Evolutionary conservation across 2,888 invertebrate species (phyloP), one percentile per base, ranked within the genome.

Genomic region (Reticulitermes lucifugus): DNA sequence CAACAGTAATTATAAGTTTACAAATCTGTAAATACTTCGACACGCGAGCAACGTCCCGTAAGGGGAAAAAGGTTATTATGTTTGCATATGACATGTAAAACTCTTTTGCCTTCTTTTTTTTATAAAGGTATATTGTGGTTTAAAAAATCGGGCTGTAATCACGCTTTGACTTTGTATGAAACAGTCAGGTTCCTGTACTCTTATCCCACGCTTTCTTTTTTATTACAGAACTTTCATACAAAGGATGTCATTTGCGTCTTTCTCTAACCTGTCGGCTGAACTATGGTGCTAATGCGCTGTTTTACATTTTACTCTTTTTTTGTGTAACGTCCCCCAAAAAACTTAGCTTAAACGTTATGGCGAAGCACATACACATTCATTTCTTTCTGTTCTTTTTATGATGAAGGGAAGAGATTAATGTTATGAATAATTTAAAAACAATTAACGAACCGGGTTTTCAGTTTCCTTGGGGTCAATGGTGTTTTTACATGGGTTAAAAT

Each of bases 381-480:
- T 29, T 73, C 46, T 73, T 73, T 41, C 25, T 73, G 18, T 73
- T 35, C 41, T 73, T 29, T 73, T 73, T 41, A 41, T 41, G 41
- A 41, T 41, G 73, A 73, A 29, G 73, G 35, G 21, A 41, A 41
- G 73, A 84, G 73, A 84, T 84, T 84, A 84, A 70, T 79, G 71
- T 84, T 84, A 73, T 84, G 84, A 84, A 84, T 84, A 84, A 71
- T 84, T 84, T 84, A 84, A 73, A 84, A 84, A 80, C 84, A 84
- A 84, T 84, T 84, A 84, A 84, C 81, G 84, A 84, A 84, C 60
- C 14, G 60, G 59, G 80, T 80, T 80, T 80, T 59, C 25, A 80
- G 80, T 22, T 80, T 80, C 80, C 35, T 80, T 41, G 22, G 51
- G 79, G 51, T 51, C 51, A 79, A 55, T 79, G 79, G 80, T 60